Evolutionary conservation across 1,140 invertebrate species (phyloP), one percentile per base, ranked within the genome.

Genomic region (Charaxes varanes): DNA sequence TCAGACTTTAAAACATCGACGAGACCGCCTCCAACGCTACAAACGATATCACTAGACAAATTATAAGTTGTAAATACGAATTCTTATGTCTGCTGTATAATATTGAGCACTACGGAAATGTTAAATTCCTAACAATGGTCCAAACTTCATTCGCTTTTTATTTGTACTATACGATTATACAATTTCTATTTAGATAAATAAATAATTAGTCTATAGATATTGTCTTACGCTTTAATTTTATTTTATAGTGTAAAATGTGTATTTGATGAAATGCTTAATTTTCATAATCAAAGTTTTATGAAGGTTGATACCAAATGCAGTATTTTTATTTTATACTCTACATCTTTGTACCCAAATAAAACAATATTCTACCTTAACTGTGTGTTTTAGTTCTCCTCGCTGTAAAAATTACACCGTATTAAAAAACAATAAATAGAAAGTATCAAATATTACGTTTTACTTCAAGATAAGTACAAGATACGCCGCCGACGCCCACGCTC

Each of bases 301-400:
- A 58, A 65, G 65, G 71, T 78, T 62, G 70, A 81, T 78, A 81
- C 77, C 74, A 81, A 79, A 81, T 77, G 74, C 77, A 81, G 74
- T 79, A 82, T 82, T 82, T 79, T 82, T 79, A 79, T 79, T 82
- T 82, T 82, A 74, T 82, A 82, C 56, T 81, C 74, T 82, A 79
- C 77, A 79, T 73, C 74, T 79, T 82, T 82, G 62, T 82, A 82
- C 70, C 74, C 70, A 63, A 81, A 82, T 79, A 79, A 80, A 82
- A 76, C 70, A 82, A 77, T 79, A 77, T 74, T 73, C 69, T 65
- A 60, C 63, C 53, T 49, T 27, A 15, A 3, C 12, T 5, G 5
- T 8, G n/a, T 18, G 21, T 43, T 45, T 41, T 42, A 36, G 41
- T 48, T 28, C 4, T 15, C n/a, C n/a, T n/a, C n/a, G n/a, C n/a